Percentiles rank a stretch among this genome's conserved stretches.
phyloP scores from a whole-genome alignment of 2,113 vertebrate genomes.

The Amblyornis subalaris region DNA sequence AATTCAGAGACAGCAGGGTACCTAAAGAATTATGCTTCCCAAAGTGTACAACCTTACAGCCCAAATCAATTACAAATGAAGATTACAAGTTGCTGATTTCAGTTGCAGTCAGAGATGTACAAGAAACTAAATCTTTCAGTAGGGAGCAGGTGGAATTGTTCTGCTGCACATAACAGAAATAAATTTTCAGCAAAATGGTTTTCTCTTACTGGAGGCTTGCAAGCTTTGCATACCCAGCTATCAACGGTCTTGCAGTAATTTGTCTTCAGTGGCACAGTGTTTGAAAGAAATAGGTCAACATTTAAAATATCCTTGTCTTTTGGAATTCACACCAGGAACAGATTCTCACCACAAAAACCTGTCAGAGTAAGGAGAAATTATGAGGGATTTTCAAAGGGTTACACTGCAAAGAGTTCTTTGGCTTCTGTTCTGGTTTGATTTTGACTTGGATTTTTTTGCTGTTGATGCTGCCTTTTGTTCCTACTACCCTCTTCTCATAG shows the following conservation, averaged over 20 bases:
- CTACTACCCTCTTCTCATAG: background rate
- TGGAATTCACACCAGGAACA: background rate
- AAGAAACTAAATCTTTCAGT: background rate
- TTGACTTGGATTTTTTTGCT: background rate
- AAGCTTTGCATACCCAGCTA: background rate
- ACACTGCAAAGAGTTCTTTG: background rate
- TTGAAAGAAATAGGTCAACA: conserved; percentile 5
- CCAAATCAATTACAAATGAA: background rate
- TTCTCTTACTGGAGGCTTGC: background rate
- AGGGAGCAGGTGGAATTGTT: background rate
- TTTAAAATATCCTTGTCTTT: conserved; percentile 3
- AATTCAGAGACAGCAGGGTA: background rate
- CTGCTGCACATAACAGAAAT: background rate
- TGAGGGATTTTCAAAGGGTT: background rate
- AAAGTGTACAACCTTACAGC: background rate
- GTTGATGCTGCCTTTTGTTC: background rate
- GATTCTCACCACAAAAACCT: background rate
- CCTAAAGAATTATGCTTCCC: background rate
- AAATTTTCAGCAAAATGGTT: background rate
- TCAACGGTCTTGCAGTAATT: background rate
- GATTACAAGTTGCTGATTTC: background rate
- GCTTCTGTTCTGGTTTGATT: background rate
- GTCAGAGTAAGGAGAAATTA: background rate
- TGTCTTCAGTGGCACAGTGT: background rate
- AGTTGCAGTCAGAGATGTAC: background rate